Conservation (phyloP, 2,797 vertebrate genomes). For the Sibirionetta formosa region DNA sequence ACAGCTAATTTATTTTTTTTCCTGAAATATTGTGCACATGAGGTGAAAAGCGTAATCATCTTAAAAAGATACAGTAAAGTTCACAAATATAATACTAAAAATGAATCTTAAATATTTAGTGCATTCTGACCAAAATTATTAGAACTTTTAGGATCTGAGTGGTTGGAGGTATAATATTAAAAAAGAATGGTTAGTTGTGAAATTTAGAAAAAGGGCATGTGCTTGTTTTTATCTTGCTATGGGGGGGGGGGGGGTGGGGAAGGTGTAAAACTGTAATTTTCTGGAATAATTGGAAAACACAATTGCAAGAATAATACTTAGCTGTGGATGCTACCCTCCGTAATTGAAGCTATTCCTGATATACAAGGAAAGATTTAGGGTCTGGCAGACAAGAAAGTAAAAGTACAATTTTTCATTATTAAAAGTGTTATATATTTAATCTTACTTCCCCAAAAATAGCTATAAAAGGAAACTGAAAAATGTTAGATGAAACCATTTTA, state of each 20-base stretch:
- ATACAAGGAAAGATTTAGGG: neutral
- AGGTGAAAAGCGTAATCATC: neutral
- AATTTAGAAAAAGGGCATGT: neutral
- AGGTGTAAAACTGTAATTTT: neutral
- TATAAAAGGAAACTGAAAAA: neutral
- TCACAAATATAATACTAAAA: neutral
- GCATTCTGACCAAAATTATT: neutral
- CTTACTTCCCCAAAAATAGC: neutral
- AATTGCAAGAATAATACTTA: neutral
- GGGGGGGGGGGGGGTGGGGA: neutral
- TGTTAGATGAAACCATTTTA: neutral
- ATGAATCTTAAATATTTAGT: neutral
- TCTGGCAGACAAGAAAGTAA: neutral
- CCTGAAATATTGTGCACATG: neutral
- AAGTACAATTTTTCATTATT: neutral
- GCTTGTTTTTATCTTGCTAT: neutral
- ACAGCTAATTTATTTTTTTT: neutral
- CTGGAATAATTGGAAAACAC: neutral
- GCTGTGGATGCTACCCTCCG: neutral
- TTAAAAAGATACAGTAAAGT: neutral
- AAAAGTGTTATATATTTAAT: conserved; percentile 11
- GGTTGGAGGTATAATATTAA: neutral
- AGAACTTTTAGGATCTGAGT: neutral
- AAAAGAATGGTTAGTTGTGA: neutral
- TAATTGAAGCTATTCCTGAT: neutral